phyloP scores from a whole-genome alignment of 2,888 invertebrate genomes.

The Pristionchus fissidentatus region DNA sequence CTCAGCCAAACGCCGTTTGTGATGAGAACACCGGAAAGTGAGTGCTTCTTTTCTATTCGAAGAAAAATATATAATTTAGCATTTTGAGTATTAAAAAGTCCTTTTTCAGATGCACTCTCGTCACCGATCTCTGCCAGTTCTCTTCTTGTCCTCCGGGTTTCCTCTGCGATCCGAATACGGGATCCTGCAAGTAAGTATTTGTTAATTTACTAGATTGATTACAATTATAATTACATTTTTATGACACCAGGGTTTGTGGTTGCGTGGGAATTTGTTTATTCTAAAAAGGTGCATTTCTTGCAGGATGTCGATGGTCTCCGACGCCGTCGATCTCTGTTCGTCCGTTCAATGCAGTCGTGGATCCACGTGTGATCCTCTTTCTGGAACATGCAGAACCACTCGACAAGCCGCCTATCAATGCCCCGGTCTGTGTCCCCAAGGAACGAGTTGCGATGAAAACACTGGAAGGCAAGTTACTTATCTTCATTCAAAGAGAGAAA shows the following conservation, averaged over 20 bases:
- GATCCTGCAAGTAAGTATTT: slow-evolving; percentile 28
- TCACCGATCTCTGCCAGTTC: slow-evolving; percentile 40
- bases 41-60: not conserved
- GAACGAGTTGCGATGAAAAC: slow-evolving; percentile 47
- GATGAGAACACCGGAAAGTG: slow-evolving; percentile 48
- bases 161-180: slow-evolving; percentile 29
- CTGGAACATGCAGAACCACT: slow-evolving; percentile 7
- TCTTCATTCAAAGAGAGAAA: too few species aligned
- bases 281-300: not conserved
- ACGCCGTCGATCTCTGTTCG: slow-evolving; percentile 8
- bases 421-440: slow-evolving; percentile 33
- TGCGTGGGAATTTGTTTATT: too few species aligned
- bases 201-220: not conserved
- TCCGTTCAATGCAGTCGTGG: slow-evolving; percentile 11
- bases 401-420: slow-evolving; percentile 19
- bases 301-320: slow-evolving; percentile 36
- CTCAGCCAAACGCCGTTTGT: slow-evolving; percentile 45
- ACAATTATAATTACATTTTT: not conserved
- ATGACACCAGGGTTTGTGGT: not conserved
- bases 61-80: not conserved
- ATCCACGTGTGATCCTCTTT: slow-evolving; percentile 7
- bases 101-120: slow-evolving; percentile 39
- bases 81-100: not conserved
- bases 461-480: slow-evolving; percentile 37
- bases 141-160: slow-evolving; percentile 26